Evolutionary conservation across 2,113 vertebrate species (phyloP), one percentile per base, ranked within the genome.

Genomic region (Callithrix jacchus): DNA sequence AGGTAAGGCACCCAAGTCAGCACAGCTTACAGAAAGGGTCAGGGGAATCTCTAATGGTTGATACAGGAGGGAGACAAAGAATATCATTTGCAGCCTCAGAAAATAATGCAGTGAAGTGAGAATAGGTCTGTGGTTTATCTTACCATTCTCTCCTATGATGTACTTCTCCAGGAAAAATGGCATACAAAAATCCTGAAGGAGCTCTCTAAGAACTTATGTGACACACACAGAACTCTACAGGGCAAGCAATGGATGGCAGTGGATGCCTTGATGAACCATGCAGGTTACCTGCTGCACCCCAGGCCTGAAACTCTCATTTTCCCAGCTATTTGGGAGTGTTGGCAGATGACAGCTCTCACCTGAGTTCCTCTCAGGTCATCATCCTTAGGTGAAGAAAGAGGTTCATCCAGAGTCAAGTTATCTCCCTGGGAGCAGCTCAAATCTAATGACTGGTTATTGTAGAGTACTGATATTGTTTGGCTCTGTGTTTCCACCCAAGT

Each of bases 181-280:
- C 30, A 66, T 14, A 42, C 4, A 1, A 58, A 17, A 66, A 77
- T 54, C 3, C 37, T 37, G 13, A 85, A 86, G 42, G 35, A 42
- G 35, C 47, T 64, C 10, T 54, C 45, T 32, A 27, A 84, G 61
- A 70, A 81, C 4, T 6, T 47, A 10, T 1, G 30, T 30, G 14
- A 77, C 3, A 1, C 11, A 12, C 1, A 3, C n/a, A 58, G 12
- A 81, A 3, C 32, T 71, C 25, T 21, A 56, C 1, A 30, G 0
- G 66, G 2, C 8, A 77, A 84, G 47, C 35, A 37, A 42, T 21
- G 32, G 25, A n/a, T 54, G 17, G 23, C 32, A 5, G 16, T 11
- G 4, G 47, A n/a, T 61, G 18, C 12, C 66, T 18, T 21, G 11
- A 3, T 37, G 56, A 66, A 5, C 16, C 25, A 52, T 8, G 27